A percentile compares a stretch with the other conserved stretches of the same genome.
Evolutionary conservation across 2,888 invertebrate genomes (phyloP).

Genomic region (Callimorpha dominula): DNA sequence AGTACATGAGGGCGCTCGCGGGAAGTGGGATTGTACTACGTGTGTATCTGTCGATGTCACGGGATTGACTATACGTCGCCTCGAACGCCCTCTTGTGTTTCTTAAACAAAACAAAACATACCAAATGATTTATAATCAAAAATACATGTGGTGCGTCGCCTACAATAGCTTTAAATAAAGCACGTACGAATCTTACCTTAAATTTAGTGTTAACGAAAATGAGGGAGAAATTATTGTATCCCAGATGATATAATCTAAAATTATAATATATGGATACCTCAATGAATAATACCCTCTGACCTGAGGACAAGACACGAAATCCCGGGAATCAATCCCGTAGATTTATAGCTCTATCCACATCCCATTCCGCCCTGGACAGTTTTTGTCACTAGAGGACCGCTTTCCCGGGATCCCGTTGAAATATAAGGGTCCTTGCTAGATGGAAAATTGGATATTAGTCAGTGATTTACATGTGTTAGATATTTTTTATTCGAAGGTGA

Average conservation of each 20-base stretch:
- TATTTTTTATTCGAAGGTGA: conserved; percentile 45
- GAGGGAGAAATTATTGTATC: neutral
- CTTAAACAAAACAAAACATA: too few species aligned
- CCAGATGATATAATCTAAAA: neutral
- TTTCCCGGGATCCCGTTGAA: conserved; percentile 54
- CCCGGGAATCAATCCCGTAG: conserved; percentile 60
- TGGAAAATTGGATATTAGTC: conserved; percentile 62
- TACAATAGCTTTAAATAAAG: neutral
- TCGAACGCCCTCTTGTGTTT: too few species aligned
- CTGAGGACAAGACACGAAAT: conserved; percentile 51
- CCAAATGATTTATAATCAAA: too few species aligned
- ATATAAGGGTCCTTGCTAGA: conserved; percentile 59
- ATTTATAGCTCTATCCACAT: conserved; percentile 62
- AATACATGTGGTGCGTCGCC: too few species aligned
- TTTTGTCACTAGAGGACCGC: conserved; percentile 58
- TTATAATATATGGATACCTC: conserved; percentile 20
- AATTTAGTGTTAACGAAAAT: neutral
- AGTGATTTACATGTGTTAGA: conserved; percentile 57
- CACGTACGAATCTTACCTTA: neutral
- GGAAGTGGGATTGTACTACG: too few species aligned
- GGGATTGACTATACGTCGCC: too few species aligned
- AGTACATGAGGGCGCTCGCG: too few species aligned
- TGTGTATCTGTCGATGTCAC: too few species aligned
- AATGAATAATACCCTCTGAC: conserved; percentile 56
- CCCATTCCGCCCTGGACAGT: conserved; percentile 56